Percentiles rank a stretch among this genome's conserved stretches.
Conservation (phyloP, 2,797 vertebrate species). For the Eurystomus glaucurus region DNA sequence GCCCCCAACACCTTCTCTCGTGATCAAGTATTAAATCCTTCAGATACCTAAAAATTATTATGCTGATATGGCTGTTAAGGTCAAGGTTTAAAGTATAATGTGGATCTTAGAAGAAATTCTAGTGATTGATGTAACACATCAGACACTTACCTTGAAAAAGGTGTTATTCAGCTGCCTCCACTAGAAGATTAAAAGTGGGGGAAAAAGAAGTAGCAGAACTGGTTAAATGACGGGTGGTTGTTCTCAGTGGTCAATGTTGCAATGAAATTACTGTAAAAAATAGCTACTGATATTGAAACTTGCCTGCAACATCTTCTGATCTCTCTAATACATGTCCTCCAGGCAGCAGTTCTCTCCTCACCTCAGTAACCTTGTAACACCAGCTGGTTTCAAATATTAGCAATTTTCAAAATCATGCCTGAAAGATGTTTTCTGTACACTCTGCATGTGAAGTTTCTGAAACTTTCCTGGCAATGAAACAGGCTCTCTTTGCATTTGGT, state of each 20-base stretch:
- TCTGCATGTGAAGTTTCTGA: conserved; percentile 51
- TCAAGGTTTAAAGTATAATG: conserved; percentile 73
- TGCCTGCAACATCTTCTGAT: conserved; percentile 61
- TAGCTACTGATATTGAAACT: conserved; percentile 72
- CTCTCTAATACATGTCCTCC: conserved; percentile 62
- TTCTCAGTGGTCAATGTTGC: conserved; percentile 70
- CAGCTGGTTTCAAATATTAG: conserved; percentile 69
- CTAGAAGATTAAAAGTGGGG: conserved; percentile 63
- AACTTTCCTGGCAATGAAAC: conserved; percentile 35
- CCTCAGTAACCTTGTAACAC: conserved; percentile 67
- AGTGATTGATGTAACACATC: conserved; percentile 53
- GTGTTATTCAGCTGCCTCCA: conserved; percentile 55
- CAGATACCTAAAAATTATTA: conserved; percentile 57
- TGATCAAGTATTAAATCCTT: conserved; percentile 68
- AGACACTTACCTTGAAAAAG: conserved; percentile 62
- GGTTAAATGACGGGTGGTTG: conserved; percentile 59
- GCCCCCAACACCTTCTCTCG: conserved; percentile 10
- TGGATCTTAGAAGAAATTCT: conserved; percentile 55
- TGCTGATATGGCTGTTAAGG: conserved; percentile 58
- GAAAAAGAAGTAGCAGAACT: conserved; percentile 48
- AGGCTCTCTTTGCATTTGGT: not conserved
- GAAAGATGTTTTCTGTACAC: conserved; percentile 42
- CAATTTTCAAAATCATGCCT: conserved; percentile 56
- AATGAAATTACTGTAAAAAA: conserved; percentile 72
- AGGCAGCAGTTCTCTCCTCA: conserved; percentile 64